phyloP scores from a whole-genome alignment of 2,888 invertebrate species.

The Diaphora mendica region DNA sequence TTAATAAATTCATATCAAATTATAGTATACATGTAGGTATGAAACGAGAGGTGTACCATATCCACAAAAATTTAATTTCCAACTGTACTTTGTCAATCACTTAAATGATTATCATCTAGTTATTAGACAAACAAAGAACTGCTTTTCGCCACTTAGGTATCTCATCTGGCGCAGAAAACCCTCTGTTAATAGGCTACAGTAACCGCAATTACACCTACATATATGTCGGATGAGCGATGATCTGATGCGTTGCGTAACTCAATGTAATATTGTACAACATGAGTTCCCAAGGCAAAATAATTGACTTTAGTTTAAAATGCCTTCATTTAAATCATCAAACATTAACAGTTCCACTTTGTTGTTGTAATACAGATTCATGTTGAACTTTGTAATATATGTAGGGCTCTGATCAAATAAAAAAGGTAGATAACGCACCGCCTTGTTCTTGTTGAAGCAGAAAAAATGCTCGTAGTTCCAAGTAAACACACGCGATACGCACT shows the following conservation, averaged over 20 bases:
- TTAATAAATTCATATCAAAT: not conserved
- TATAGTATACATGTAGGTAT: not conserved
- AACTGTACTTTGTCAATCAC: not conserved
- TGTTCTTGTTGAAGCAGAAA: no score
- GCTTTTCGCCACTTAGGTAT: not conserved
- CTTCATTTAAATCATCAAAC: not conserved
- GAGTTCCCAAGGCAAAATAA: not conserved
- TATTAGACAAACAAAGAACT: not conserved
- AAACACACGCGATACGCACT: no score
- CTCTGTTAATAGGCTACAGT: not conserved
- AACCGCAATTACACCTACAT: not conserved
- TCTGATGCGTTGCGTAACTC: not conserved
- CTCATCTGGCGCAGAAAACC: not conserved
- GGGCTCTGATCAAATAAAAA: no score
- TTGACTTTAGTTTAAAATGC: not conserved
- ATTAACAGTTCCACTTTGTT: not conserved
- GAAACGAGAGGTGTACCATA: not conserved
- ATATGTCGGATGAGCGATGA: not conserved
- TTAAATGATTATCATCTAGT: not conserved
- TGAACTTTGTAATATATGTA: not conserved
- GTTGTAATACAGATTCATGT: not conserved
- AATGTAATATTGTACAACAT: not conserved
- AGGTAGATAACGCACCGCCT: no score
- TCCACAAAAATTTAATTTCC: not conserved
- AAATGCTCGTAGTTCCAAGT: no score